Percentiles rank a stretch among this genome's conserved stretches.
Evolutionary conservation across 2,888 invertebrate species (phyloP).

Genomic region (Drosophila picticornis): DNA sequence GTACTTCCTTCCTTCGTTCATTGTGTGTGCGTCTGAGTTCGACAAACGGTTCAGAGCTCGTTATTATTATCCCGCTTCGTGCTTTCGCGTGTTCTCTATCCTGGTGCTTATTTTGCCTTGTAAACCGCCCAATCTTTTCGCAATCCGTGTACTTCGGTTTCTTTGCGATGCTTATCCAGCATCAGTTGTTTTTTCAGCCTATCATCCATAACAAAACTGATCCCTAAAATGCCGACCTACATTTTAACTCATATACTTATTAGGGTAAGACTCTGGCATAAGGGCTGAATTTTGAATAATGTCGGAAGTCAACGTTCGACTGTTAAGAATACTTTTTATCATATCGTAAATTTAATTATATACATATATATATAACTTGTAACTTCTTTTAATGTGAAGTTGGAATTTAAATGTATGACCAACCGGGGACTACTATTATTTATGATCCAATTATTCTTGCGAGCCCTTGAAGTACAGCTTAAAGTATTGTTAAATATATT

Average conservation of each 20-base stretch:
- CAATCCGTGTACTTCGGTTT: neutral
- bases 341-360: neutral
- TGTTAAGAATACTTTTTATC: neutral
- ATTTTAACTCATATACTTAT: neutral
- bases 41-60: neutral
- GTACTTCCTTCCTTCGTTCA: neutral
- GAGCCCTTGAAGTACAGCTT: neutral
- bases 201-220: neutral
- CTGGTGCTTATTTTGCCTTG: neutral
- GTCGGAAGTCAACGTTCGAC: neutral
- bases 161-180: neutral
- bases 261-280: neutral
- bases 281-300: neutral
- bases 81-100: constrained; percentile 1
- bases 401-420: neutral
- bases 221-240: neutral
- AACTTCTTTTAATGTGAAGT: neutral
- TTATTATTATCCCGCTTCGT: neutral
- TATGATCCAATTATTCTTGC: neutral
- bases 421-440: neutral
- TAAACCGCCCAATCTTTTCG: neutral
- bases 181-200: neutral
- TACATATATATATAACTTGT: neutral
- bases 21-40: neutral
- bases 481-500: neutral